Evolutionary conservation across 2,888 invertebrate genomes (phyloP).

Genomic region (Congeria kusceri): DNA sequence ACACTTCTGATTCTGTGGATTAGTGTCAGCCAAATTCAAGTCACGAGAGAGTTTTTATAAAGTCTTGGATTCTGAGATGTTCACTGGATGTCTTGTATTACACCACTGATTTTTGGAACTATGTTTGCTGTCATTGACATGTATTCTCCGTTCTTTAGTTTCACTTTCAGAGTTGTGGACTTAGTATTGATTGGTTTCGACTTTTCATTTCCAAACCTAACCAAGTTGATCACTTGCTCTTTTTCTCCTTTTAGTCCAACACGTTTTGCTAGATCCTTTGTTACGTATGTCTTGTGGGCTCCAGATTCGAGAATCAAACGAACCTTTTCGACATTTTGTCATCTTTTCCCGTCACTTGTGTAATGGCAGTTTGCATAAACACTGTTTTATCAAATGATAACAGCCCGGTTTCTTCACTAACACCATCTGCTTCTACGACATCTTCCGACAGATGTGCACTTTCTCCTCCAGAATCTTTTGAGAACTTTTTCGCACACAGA

Average conservation of each 20-base stretch:
- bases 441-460: constrained; percentile 8
- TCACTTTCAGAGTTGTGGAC: constrained; percentile 24
- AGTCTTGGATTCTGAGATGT: neutral
- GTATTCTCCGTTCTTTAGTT: constrained; percentile 31
- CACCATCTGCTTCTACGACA: neutral
- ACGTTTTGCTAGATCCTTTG: constrained; percentile 29
- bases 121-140: constrained; percentile 43
- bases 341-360: neutral
- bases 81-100: constrained; percentile 11
- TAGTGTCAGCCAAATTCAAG: constrained; percentile 23
- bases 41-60: neutral
- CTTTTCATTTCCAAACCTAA: constrained; percentile 39
- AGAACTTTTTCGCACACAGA: constrained; percentile 10
- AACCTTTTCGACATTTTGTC: neutral
- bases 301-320: constrained; percentile 49
- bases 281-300: constrained; percentile 46
- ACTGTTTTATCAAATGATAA: constrained; percentile 16
- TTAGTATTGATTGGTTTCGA: constrained; percentile 37
- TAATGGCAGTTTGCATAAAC: constrained; percentile 30
- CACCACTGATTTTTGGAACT: constrained; percentile 47
- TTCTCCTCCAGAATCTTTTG: neutral
- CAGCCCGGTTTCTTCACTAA: neutral
- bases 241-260: constrained; percentile 19
- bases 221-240: constrained; percentile 36
- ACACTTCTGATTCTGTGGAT: constrained; percentile 19